A percentile compares a stretch with the other conserved stretches of the same genome.
Evolutionary conservation across 2,797 vertebrate genomes (phyloP).

Genomic region (Furcifer pardalis): DNA sequence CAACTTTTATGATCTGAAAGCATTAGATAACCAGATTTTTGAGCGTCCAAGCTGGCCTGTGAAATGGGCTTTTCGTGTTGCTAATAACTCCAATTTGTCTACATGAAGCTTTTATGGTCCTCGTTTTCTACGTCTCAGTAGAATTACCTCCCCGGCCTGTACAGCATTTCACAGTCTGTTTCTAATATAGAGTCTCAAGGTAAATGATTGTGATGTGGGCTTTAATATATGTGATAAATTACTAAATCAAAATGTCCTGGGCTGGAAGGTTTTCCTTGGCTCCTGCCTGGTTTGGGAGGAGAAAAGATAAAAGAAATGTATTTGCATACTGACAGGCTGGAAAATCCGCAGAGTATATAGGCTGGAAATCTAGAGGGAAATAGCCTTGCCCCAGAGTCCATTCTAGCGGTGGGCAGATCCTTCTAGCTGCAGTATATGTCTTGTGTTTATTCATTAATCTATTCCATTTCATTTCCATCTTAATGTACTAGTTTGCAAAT

Average conservation of each 20-base stretch:
- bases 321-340: not conserved
- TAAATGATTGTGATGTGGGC: slow-evolving; percentile 38
- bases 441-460: not conserved
- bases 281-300: not conserved
- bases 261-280: slow-evolving; percentile 41
- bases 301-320: not conserved
- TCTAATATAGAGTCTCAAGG: slow-evolving; percentile 34
- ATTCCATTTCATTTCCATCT: not conserved
- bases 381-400: not conserved
- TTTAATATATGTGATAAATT: slow-evolving; percentile 38
- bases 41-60: not conserved
- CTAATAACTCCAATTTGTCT: slow-evolving; percentile 23
- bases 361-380: no score
- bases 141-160: not conserved
- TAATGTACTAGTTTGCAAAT: not conserved
- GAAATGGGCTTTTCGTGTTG: slow-evolving; percentile 1
- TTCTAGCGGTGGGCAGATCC: not conserved
- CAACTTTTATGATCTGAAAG: slow-evolving; percentile 33
- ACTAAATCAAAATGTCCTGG: slow-evolving; percentile 40
- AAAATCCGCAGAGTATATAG: not conserved
- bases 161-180: slow-evolving; percentile 25
- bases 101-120: slow-evolving; percentile 12
- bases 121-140: not conserved
- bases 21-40: slow-evolving; percentile 26
- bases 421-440: not conserved